Conservation (phyloP, 2,797 vertebrate species). For the Decapterus maruadsi region DNA sequence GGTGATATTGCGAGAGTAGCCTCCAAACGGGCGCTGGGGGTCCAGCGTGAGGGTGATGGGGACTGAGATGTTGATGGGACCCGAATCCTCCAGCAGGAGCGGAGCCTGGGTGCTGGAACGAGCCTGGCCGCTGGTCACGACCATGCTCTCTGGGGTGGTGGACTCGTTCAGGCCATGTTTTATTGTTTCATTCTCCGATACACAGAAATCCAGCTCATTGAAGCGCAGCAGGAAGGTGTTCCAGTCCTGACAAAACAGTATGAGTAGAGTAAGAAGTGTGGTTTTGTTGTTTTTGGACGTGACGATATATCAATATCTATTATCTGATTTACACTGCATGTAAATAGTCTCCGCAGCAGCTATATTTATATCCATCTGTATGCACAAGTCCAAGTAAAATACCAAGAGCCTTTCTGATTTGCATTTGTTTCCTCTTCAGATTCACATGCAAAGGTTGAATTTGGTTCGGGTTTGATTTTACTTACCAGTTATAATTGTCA, state of each 20-base stretch:
- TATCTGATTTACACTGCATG: background rate
- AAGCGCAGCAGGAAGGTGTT: conserved; percentile 97
- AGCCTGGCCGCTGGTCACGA: conserved; percentile 90
- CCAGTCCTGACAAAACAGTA: conserved; percentile 90
- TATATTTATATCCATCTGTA: background rate
- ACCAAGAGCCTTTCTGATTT: conserved; percentile 13
- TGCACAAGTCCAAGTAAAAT: too few relatives aligned
- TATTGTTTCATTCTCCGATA: conserved; percentile 98
- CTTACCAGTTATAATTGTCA: background rate
- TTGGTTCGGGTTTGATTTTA: background rate
- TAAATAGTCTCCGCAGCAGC: background rate
- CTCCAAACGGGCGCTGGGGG: conserved; percentile 93
- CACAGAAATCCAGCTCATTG: conserved; percentile 97
- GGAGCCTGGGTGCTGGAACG: conserved; percentile 92
- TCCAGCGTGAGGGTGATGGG: conserved; percentile 96
- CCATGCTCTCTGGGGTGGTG: conserved; percentile 91
- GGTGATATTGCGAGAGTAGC: conserved; percentile 97
- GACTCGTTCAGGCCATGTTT: conserved; percentile 97
- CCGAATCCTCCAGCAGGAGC: conserved; percentile 92
- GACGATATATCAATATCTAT: background rate
- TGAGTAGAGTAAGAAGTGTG: background rate
- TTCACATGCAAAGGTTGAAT: conserved; percentile 24
- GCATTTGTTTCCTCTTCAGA: conserved; percentile 1
- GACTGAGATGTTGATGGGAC: conserved; percentile 95
- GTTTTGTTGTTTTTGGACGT: background rate